These are phyloP conservation scores for Parthenolecanium corni DNA, from an alignment of 2,888 invertebrate species.

Conservation along the genomic window DNA sequence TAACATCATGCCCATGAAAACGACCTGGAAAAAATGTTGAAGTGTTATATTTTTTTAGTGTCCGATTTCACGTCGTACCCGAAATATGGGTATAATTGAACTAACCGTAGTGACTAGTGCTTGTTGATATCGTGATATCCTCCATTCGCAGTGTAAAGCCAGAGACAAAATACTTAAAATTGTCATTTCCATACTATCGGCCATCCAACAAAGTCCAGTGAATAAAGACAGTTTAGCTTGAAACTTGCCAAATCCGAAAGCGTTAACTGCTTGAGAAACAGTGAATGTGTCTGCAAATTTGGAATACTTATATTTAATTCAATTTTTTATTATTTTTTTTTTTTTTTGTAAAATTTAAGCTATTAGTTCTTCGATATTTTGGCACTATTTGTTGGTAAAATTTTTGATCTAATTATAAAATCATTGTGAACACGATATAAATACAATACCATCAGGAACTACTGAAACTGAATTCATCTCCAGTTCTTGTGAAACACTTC, in stretches of 20 bases:
- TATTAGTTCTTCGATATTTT: too few species aligned
- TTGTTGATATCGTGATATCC: slow-evolving; percentile 78
- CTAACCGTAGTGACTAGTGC: slow-evolving; percentile 78
- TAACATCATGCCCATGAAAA: slow-evolving; percentile 93
- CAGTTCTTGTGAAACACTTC: slow-evolving; percentile 39
- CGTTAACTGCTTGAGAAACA: slow-evolving; percentile 74
- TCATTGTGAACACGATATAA: not conserved
- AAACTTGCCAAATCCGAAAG: slow-evolving; percentile 77
- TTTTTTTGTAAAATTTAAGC: too few species aligned
- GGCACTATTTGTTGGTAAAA: slow-evolving; percentile 15
- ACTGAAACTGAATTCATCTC: slow-evolving; percentile 70
- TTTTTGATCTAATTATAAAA: not conserved
- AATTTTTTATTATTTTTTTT: too few species aligned
- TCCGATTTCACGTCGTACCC: not conserved
- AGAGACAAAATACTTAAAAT: slow-evolving; percentile 87
- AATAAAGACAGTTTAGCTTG: slow-evolving; percentile 76
- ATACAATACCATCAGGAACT: slow-evolving; percentile 59
- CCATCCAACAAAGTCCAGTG: slow-evolving; percentile 88
- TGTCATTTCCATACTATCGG: slow-evolving; percentile 98
- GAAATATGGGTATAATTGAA: slow-evolving; percentile 16
- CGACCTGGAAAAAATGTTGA: slow-evolving; percentile 44
- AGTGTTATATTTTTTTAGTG: not conserved
- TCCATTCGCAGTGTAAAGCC: slow-evolving; percentile 89
- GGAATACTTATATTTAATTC: not conserved
- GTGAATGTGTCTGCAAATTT: slow-evolving; percentile 62